Evolutionary conservation across 2,888 invertebrate species (phyloP), one percentile per base, ranked within the genome.

Genomic region (Cotesia congregata): DNA sequence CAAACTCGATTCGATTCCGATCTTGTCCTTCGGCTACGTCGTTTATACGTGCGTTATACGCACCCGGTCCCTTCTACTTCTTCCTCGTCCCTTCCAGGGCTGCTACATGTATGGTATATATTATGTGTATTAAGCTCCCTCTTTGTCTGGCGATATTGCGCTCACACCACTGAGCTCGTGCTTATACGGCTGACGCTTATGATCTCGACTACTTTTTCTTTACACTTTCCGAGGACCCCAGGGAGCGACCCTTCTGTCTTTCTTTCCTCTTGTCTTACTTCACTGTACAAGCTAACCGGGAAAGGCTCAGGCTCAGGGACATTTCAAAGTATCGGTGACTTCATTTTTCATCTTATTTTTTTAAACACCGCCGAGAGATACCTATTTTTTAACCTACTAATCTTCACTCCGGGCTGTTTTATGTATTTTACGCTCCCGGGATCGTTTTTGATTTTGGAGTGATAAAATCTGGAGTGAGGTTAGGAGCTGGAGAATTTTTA

Each of bases 1-100:
- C 81, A 82, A 83, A 83, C 82, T 82, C 83, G 81, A 83, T 83
- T 83, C 82, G 82, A 82, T 82, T 82, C 81, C 82, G 81, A 80
- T 82, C 82, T 82, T 81, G 77, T 77, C 74, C 77, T 74, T 74
- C 67, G 74, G 77, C 74, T 77, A 71, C 67, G 74, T 74, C 77
- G 77, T 77, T 77, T 77, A 77, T 77, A 77, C 74, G 71, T 77
- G 74, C 77, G 74, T 77, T 67, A 76, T 67, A 77, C 74, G 77
- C 74, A 74, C 67, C 67, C 65, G 64, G 9, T 30, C 30, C 38
- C 65, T 38, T 65, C 38, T 7, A 7, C 30, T 6, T 6, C 7
- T 65, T 12, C 65, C 9, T 65, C 9, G 12, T 50, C 7, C 12
- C 12, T 30, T 30, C 30, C 30, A 30, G 30, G 30, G 3, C 30